Evolutionary conservation across 2,888 invertebrate genomes (phyloP), one percentile per base, ranked within the genome.

Genomic region (Diadegma fenestrale): DNA sequence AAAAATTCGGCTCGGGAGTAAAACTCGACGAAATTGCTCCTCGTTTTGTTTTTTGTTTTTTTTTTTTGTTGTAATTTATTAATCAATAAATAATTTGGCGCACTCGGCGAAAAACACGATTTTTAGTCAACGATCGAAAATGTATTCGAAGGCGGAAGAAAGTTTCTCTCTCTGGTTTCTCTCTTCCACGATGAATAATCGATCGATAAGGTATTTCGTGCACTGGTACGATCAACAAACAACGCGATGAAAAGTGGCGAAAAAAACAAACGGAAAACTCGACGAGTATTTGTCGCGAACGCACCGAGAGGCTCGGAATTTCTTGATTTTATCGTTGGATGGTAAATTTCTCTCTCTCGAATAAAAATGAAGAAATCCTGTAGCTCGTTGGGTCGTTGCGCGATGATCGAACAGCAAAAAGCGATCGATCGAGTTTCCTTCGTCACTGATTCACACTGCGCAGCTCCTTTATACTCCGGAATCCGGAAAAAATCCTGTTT

Each of bases 291-390:
- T 22, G 54, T 54, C 54, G 54, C 54, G 54, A 43, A 66, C 58
- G 71, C 41, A 71, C 37, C 75, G 73, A 64, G 73, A 64, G 64
- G 58, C 61, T 19, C 6, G 54, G 22, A 45, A 69, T 61, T 66
- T 66, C 48, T 72, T 22, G 33, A 19, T 58, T 37, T 77, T 80
- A 58, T 68, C 66, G 72, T 51, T 73, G 51, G 26, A 64, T 87
- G 68, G 8, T 64, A 64, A 19, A 48, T 82, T 77, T 87, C 88
- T 86, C 84, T 87, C 77, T 87, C 79, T 87, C 82, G 84, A 86
- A 58, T 26, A 58, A 58, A 58, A 58, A 26, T 8, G 10, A 58
- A 14, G 26, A 58, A 68, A 58, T 88, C 86, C 66, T 68, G 8
- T 7, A 8, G 85, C 88, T 84, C 75, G 75, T 68, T 58, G 17